Base-by-base conservation (phyloP, 2,113 vertebrate species). In the Pelodiscus sinensis region DNA sequence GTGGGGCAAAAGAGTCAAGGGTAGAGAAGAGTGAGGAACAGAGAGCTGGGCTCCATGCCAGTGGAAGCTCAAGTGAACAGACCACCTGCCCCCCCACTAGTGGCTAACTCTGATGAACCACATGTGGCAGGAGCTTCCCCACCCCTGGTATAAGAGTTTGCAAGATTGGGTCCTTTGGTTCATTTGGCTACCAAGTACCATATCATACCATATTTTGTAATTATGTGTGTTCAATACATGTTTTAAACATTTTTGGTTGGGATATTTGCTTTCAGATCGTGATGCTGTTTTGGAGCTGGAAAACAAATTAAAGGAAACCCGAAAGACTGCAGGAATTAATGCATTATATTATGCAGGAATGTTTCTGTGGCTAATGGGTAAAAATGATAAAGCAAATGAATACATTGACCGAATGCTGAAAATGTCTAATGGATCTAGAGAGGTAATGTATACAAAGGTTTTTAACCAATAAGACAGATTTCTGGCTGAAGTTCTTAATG, bases 381-480 rank as follows among this genome's bases (percentile, higher is more conserved):
- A 87, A 92, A 93, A 93, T 2, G 55, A 96, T 51, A 96, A 97
- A 89, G 97, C 97, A 80, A 96, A 80, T 84, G 97, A 98, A 8
- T 98, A 98, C 75, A 19, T 97, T 2, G 95, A 97, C 78, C 96
- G 92, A 89, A 96, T 92, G 81, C 93, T 98, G 50, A 97, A 98
- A 88, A 57, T 91, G 5, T 95, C 92, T 60, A 91, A 75, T 73
- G 81, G 80, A 35, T 96, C 95, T 89, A 93, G 68, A 93, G 95
- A 98, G 96, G 97, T 97, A 73, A 10, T 3, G 1, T 52, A 14
- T 24, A 51, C 55, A 38, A 58, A 71, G 38, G 24, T 71, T 25
- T 73, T 82, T 73, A 55, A 82, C 27, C 55, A 18, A 22, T 2
- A 82, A 9, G 15, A 73, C 79, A 83, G 52, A 54, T 38, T 16